Evolutionary conservation across 1,140 invertebrate species (phyloP), one percentile per base, ranked within the genome.

Genomic region (Brachionus calyciflorus): DNA sequence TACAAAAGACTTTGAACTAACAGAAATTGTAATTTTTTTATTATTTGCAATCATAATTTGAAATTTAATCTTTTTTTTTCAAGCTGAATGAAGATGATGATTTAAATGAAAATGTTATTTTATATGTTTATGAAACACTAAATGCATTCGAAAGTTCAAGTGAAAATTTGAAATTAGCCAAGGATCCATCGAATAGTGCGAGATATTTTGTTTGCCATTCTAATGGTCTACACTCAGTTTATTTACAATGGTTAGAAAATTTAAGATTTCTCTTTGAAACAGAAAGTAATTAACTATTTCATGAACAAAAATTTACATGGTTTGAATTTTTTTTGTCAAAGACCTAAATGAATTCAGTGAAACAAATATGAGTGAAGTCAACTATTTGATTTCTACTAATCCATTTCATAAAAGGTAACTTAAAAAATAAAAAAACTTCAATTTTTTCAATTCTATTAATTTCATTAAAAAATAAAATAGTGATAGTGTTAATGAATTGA

Each of bases 71-170:
- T 4, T 33, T 17, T 19, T 60, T 60, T 60, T 37, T 19, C 7
- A 60, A 60, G 30, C 30, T 57, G 5, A 40, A 65, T 46, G 40
- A 44, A 44, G 40, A 65, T 44, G 40, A 41, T 24, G 60, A 65
- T 12, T 24, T 65, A 24, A 41, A 65, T 44, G 21, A 41, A 37
- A 19, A 65, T 5, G 60, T 7, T 26, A 12, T 65, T 44, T 65
- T 65, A 26, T 24, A 30, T 65, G 40, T 65, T 44, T 65, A 65
- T 41, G 60, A 65, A 41, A 44, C 60, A 46, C 24, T 65, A 41
- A 46, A 44, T 44, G 28, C 37, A 1, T 37, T 33, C 17, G 30
- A 60, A 44, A 28, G 44, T 44, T 10, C 24, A 19, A 12, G 14
- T 26, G 19, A 65, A 44, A 6, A 37, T 7, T 24, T 65, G 12